Conservation (phyloP, 2,113 vertebrate species). For the Patagioenas fasciata region DNA sequence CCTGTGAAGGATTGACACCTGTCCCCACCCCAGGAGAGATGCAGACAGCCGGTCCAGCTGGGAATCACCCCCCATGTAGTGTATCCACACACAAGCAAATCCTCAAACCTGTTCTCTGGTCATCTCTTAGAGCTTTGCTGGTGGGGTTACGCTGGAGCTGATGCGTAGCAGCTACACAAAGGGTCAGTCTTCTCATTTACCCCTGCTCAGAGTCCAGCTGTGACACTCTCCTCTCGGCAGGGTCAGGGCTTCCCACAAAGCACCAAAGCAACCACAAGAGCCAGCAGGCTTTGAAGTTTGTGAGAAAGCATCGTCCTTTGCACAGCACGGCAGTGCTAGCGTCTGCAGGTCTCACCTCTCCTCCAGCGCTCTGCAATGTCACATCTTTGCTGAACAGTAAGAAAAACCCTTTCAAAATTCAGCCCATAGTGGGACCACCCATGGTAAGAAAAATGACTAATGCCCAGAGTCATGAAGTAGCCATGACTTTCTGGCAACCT, state of each 20-base stretch:
- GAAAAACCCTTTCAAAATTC: slow-evolving; percentile 11
- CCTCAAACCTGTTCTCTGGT: background rate
- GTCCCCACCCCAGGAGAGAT: no score
- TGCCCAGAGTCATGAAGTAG: slow-evolving; percentile 50
- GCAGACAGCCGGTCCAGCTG: background rate
- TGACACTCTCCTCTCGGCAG: background rate
- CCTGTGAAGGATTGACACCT: background rate
- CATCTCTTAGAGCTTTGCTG: background rate
- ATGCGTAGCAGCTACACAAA: background rate
- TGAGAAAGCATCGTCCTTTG: background rate
- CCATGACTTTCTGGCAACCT: slow-evolving; percentile 56
- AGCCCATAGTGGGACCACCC: slow-evolving; percentile 33
- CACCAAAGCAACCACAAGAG: background rate
- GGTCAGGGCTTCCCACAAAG: background rate
- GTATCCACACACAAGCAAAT: background rate
- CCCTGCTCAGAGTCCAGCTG: background rate
- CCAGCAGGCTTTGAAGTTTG: background rate
- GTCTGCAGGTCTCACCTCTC: background rate
- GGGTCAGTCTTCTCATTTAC: background rate
- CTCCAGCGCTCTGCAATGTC: background rate
- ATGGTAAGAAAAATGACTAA: slow-evolving; percentile 58
- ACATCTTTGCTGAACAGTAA: background rate
- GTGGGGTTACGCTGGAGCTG: background rate
- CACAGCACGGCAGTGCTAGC: fast-evolving
- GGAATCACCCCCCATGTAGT: fast-evolving